Percentiles rank a stretch among this genome's conserved stretches.
Conservation (phyloP, 2,797 vertebrate species). For the Parauchenoglanis ngamensis region DNA sequence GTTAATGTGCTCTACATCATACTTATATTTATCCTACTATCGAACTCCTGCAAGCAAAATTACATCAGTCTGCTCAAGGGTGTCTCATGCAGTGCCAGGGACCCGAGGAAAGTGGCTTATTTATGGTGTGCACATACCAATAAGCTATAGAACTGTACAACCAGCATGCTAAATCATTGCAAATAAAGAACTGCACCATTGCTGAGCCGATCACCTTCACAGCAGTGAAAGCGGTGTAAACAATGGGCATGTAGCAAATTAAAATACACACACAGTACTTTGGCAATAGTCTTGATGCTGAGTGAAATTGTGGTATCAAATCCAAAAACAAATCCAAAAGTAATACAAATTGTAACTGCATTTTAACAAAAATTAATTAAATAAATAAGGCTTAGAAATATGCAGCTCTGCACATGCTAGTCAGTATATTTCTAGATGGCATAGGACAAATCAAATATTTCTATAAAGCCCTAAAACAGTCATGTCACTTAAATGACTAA, state of each 20-base stretch:
- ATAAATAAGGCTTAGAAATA: neutral
- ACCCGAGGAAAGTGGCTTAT: neutral
- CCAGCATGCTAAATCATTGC: neutral
- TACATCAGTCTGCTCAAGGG: neutral
- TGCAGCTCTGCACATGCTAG: neutral
- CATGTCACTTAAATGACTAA: neutral
- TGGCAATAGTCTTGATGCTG: neutral
- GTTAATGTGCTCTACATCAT: neutral
- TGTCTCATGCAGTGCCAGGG: neutral
- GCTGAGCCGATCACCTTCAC: neutral
- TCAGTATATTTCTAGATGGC: neutral
- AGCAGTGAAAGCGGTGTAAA: neutral
- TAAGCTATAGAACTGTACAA: neutral
- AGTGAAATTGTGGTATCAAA: neutral
- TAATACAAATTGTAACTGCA: neutral
- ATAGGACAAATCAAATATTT: neutral
- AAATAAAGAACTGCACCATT: neutral
- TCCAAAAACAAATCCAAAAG: no score
- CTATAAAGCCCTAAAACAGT: neutral
- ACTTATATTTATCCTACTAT: neutral
- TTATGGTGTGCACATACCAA: neutral
- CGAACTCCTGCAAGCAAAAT: neutral
- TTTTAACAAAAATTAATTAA: neutral
- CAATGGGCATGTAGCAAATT: neutral
- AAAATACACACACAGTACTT: neutral